These are phyloP conservation scores for Dermochelys coriacea DNA, from an alignment of 2,797 vertebrate genomes.

Conservation along the genomic window DNA sequence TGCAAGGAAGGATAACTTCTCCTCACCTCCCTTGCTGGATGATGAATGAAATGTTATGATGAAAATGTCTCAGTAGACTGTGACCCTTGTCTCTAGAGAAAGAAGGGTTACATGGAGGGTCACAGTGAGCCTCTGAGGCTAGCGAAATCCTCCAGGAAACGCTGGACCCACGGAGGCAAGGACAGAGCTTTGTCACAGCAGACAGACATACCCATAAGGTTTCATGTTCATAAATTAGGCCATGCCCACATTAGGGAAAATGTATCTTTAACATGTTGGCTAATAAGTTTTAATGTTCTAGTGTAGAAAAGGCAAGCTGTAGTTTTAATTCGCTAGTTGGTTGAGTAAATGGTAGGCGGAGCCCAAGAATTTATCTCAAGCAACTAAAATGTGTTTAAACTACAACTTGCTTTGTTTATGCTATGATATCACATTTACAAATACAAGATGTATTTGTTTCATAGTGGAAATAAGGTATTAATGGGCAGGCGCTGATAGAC, in stretches of 20 bases:
- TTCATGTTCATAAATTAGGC: background rate
- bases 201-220: background rate
- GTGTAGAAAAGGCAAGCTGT: background rate
- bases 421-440: background rate
- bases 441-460: background rate
- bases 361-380: background rate
- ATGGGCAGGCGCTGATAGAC: background rate
- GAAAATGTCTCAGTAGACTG: too few relatives aligned
- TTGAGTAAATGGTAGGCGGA: background rate
- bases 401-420: background rate
- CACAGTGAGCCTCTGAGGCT: too few relatives aligned
- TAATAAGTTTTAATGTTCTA: background rate
- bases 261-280: background rate
- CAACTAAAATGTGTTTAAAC: background rate
- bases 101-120: too few relatives aligned
- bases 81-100: too few relatives aligned
- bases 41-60: too few relatives aligned
- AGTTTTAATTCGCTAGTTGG: background rate
- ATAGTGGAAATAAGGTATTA: background rate
- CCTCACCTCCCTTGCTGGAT: too few relatives aligned
- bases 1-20: too few relatives aligned
- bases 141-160: too few relatives aligned
- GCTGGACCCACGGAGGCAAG: too few relatives aligned
- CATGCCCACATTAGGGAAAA: background rate
- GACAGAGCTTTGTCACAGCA: too few relatives aligned